Conservation (phyloP, 1,140 invertebrate species). For the Melitaea cinxia region DNA sequence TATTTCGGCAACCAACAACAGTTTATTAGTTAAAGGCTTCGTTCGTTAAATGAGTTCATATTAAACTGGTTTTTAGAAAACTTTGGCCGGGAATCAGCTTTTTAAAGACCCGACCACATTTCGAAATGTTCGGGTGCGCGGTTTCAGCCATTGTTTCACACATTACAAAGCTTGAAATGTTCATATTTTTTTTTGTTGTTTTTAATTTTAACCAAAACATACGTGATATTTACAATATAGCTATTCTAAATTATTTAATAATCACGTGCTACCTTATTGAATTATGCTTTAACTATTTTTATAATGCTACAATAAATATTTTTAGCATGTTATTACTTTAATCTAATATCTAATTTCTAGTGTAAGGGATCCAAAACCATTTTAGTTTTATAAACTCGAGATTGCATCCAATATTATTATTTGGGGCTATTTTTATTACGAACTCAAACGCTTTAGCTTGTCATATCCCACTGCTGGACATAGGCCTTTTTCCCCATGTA, state of each 20-base stretch:
- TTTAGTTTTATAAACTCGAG: no score
- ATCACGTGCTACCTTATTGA: no score
- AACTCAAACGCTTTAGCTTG: no score
- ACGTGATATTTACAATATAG: neutral
- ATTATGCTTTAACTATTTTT: no score
- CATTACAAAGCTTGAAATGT: slow-evolving; percentile 13
- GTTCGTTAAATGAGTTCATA: slow-evolving; percentile 22
- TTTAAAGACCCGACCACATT: slow-evolving; percentile 22
- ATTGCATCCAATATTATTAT: no score
- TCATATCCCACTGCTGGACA: no score
- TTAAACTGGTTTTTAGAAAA: slow-evolving; percentile 24
- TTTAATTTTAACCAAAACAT: slow-evolving; percentile 6
- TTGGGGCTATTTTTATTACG: no score
- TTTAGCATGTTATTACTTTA: no score
- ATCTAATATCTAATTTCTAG: no score
- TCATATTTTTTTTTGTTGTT: slow-evolving; percentile 12
- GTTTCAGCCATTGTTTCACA: slow-evolving; percentile 23
- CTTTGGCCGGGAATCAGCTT: slow-evolving; percentile 16
- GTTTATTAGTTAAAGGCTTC: slow-evolving; percentile 37
- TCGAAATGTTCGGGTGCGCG: slow-evolving; percentile 17
- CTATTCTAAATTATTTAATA: neutral
- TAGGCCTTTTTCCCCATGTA: no score
- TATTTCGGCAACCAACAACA: slow-evolving; percentile 17
- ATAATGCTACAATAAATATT: no score
- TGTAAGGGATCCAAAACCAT: no score